Evolutionary conservation across 2,113 vertebrate genomes (phyloP).

Genomic region (Thunnus thynnus): DNA sequence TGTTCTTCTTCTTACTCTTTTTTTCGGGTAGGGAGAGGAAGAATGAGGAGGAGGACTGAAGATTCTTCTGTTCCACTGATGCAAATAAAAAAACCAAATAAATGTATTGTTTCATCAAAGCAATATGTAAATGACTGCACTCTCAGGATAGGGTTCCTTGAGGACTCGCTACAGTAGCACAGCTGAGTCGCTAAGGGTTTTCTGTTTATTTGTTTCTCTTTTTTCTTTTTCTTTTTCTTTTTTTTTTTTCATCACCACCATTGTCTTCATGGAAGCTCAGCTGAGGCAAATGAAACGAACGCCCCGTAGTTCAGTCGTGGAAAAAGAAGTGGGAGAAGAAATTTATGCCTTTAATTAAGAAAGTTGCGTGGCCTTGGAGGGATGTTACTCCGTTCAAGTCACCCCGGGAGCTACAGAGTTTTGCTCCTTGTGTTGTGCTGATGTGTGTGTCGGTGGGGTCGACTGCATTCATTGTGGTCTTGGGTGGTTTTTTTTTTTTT

Average conservation of each 20-base stretch:
- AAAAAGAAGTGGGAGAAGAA: conserved; percentile 26
- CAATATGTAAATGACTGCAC: conserved; percentile 76
- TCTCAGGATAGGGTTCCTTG: conserved; percentile 67
- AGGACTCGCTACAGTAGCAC: conserved; percentile 63
- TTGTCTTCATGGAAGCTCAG: conserved; percentile 40
- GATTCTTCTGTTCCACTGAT: conserved; percentile 41
- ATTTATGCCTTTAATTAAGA: conserved; percentile 81
- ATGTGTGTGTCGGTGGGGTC: conserved; percentile 19
- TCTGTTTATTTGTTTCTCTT: conserved; percentile 48
- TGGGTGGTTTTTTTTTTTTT: conserved; percentile 31
- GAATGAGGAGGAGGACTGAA: conserved; percentile 24
- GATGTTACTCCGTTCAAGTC: conserved; percentile 52
- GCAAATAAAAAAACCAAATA: conserved; percentile 72
- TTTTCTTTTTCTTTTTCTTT: not conserved
- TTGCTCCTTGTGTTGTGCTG: not conserved
- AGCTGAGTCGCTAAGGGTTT: conserved; percentile 52
- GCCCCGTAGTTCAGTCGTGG: conserved; percentile 46
- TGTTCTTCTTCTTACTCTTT: not conserved
- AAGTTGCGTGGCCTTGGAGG: conserved; percentile 69
- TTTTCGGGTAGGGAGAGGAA: not conserved
- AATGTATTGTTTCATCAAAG: conserved; percentile 76
- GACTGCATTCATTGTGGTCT: conserved; percentile 40
- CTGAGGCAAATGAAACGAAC: conserved; percentile 48
- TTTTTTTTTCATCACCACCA: conserved; percentile 24
- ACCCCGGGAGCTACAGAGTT: conserved; percentile 38